phyloP scores from a whole-genome alignment of 2,888 invertebrate species.

The Elegia similella region DNA sequence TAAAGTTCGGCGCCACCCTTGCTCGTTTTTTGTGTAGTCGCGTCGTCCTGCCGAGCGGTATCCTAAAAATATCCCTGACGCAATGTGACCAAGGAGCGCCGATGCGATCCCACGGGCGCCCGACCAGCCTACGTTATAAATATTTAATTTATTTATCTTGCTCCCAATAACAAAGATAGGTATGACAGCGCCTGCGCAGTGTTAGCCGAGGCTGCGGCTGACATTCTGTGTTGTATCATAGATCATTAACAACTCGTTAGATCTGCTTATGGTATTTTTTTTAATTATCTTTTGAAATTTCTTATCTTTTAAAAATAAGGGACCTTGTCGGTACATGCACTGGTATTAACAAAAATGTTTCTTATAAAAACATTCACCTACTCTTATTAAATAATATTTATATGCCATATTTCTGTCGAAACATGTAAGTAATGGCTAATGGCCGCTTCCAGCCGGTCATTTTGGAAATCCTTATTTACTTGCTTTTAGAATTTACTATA shows the following conservation, averaged over 20 bases:
- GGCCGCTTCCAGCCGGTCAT: too few species aligned
- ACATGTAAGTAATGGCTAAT: too few species aligned
- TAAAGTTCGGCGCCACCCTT: conserved; percentile 69
- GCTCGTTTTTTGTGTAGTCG: conserved; percentile 61
- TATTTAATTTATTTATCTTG: conserved; percentile 72
- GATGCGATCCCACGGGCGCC: conserved; percentile 59
- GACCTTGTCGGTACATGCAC: too few species aligned
- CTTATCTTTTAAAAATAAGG: background rate
- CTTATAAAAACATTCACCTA: background rate
- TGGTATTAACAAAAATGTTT: too few species aligned
- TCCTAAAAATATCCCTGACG: conserved; percentile 76
- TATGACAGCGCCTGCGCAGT: conserved; percentile 49
- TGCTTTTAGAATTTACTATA: too few species aligned
- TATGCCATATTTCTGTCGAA: too few species aligned
- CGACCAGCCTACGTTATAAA: conserved; percentile 62
- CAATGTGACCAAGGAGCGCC: conserved; percentile 44
- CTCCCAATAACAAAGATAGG: conserved; percentile 46
- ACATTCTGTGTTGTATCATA: conserved; percentile 26
- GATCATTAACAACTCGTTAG: conserved; percentile 1
- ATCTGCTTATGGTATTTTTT: too few species aligned
- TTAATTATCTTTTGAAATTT: background rate
- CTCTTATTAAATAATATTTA: background rate
- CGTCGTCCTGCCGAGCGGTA: conserved; percentile 54
- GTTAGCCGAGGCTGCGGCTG: conserved; percentile 29
- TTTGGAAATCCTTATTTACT: too few species aligned